Base-by-base conservation (phyloP, 2,888 invertebrate genomes). In the Epiblema foenella region DNA sequence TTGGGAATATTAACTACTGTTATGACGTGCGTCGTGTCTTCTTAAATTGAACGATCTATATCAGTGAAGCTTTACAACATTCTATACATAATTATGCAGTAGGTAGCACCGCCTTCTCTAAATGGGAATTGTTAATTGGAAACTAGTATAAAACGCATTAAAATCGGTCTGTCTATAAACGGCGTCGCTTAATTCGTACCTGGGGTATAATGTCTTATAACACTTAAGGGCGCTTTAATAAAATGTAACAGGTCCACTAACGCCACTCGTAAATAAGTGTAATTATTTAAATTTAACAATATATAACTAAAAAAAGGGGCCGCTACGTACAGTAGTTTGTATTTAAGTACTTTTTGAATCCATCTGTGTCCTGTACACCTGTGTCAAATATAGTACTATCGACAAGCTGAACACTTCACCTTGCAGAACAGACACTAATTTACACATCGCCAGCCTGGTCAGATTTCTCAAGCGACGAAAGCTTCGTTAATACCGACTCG, bases 121-220 rank as follows among this genome's bases (percentile, higher is more conserved):
- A 65, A 69, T 65, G 69, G 69, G 18, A 29, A 69, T 65, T 69
- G 69, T 69, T 69, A 59, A 69, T 69, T 69, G 57, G 64, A 49
- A 65, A 60, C 60, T 54, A 33, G 70, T 66, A 70, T 68, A 60
- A 70, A 70, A 66, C 59, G 15, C 33, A 58, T 69, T 65, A 70
- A 65, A 57, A 57, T 69, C 68, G 9, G 64, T 20, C 65, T 52
- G 70, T 59, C 64, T 65, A 42, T 70, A 70, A 46, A 66, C 33
- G 65, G 70, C 18, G 18, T n/a, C 58, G 58, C 51, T 65, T 69
- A 69, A 65, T 69, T 69, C 65, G 64, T 54, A 69, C 39, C 42
- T 52, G 15, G 18, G 29, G 29, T 52, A 59, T 59, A 65, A 69
- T 69, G 64, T 65, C 49, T 69, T 64, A 24, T 64, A 58, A 64